phyloP scores from a whole-genome alignment of 2,888 invertebrate species.

The Copidosoma aretas region DNA sequence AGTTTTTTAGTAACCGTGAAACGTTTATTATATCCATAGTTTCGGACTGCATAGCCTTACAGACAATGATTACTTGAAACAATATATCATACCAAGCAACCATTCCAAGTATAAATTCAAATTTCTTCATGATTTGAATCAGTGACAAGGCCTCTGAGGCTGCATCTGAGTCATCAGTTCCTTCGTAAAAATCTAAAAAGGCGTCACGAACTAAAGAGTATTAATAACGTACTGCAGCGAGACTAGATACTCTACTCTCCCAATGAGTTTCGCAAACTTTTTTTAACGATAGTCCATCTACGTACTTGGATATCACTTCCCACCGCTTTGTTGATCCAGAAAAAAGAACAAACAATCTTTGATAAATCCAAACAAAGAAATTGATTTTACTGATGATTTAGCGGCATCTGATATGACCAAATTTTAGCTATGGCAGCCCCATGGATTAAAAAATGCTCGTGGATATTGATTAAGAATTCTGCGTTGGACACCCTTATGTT shows the following conservation, averaged over 20 bases:
- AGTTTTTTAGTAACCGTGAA: too few relatives aligned
- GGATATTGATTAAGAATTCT: background rate
- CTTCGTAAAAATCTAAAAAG: too few relatives aligned
- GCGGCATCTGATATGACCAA: constrained; percentile 39
- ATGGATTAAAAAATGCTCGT: background rate
- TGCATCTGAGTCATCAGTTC: too few relatives aligned
- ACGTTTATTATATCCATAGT: too few relatives aligned
- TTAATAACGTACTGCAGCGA: too few relatives aligned
- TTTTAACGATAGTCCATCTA: constrained; percentile 24
- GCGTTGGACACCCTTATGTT: constrained; percentile 1
- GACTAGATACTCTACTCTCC: constrained; percentile 31
- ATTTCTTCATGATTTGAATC: too few relatives aligned
- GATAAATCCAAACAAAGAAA: constrained; percentile 53
- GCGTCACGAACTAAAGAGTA: too few relatives aligned
- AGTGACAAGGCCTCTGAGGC: too few relatives aligned
- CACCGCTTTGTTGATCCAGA: constrained; percentile 47
- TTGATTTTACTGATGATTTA: constrained; percentile 48
- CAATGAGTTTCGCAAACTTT: constrained; percentile 46
- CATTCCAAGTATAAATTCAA: too few relatives aligned
- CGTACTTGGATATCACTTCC: constrained; percentile 48
- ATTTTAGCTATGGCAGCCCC: constrained; percentile 7
- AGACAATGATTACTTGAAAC: too few relatives aligned
- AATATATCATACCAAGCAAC: too few relatives aligned
- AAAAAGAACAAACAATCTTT: constrained; percentile 46
- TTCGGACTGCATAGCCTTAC: too few relatives aligned